Base-by-base conservation (phyloP, 2,888 invertebrate species). In the Anthoptus insignis region DNA sequence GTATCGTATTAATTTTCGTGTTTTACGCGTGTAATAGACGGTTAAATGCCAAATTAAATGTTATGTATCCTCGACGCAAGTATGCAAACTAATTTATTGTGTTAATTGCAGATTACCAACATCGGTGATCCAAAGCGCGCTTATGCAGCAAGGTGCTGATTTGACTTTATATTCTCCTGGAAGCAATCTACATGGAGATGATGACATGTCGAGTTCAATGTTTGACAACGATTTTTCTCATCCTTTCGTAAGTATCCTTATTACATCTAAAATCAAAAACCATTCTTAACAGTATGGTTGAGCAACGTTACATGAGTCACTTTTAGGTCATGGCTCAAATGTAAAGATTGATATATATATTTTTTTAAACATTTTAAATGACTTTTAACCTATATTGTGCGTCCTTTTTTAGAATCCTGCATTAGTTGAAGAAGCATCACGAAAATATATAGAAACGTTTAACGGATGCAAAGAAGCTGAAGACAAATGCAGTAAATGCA, bases 391-490 rank as follows among this genome's bases (percentile, higher is more conserved):
- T 47, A 19, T 56, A 45, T 16, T 21, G 8, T 13, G 42, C 52
- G 14, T 24, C 54, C 57, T 16, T 63, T 81, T 79, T 16, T 81
- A 93, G 93, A 93, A 91, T 87, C 86, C 95, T 91, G 94, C 94
- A 83, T 83, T 95, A 71, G 94, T 94, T 5, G 93, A 95, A 64
- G 94, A 95, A 64, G 92, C 94, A 13, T 89, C 94, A 2, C 87
- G 94, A 7, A 94, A 93, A 71, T 93, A 91, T 65, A 87, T 93
- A 29, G 93, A 93, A 65, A 92, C 91, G 0, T 94, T 91, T 75
- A 90, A 81, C 56, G 94, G 90, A 29, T 91, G 85, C 19, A 93
- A 91, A 68, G 90, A 93, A n/a, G 89, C 92, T 1, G 94, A 94
- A 19, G 94, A 94, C 67, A 94, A 94, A 72, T 93, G 93, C 73